Percentiles rank a stretch among this genome's conserved stretches.
Conservation (phyloP, 2,113 vertebrate species). For the zebrafish (Danio rerio) region DNA sequence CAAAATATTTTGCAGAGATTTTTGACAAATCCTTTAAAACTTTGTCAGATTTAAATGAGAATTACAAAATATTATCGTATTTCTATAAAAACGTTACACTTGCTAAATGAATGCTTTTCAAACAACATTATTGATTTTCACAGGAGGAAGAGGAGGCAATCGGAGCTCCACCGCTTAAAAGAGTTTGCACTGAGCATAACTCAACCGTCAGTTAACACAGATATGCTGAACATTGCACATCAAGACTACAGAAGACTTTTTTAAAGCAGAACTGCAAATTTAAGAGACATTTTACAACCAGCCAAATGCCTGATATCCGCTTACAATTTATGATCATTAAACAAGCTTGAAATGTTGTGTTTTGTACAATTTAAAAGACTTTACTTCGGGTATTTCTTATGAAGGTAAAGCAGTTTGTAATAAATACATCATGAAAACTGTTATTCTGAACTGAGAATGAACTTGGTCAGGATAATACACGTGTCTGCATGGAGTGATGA, state of each 20-base stretch:
- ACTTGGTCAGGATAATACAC: neutral
- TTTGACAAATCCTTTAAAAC: no score
- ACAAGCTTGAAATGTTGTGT: conserved; percentile 5
- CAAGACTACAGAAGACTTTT: neutral
- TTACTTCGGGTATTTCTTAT: conserved; percentile 30
- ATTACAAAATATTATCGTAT: no score
- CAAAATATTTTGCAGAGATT: no score
- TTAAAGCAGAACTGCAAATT: conserved; percentile 8
- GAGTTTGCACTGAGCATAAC: conserved; percentile 88
- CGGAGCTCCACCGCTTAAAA: conserved; percentile 88
- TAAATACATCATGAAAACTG: conserved; percentile 7
- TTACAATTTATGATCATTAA: neutral
- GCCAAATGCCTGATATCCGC: conserved; percentile 18
- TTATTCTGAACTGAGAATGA: neutral
- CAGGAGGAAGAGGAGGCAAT: conserved; percentile 85
- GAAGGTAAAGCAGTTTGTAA: conserved; percentile 37
- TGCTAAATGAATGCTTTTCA: conserved; percentile 1
- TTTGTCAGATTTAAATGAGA: no score
- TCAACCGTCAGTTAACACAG: conserved; percentile 82
- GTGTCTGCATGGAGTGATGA: conserved; percentile 6
- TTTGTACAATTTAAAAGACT: conserved; percentile 13
- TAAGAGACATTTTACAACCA: conserved; percentile 17
- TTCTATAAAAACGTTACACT: no score
- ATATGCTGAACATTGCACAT: neutral
- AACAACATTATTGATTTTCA: conserved; percentile 30